Percentiles rank a stretch among this genome's conserved stretches.
These are phyloP conservation scores for Folsomia candida DNA, from an alignment of 2,888 invertebrate species.

Conservation along the genomic window DNA sequence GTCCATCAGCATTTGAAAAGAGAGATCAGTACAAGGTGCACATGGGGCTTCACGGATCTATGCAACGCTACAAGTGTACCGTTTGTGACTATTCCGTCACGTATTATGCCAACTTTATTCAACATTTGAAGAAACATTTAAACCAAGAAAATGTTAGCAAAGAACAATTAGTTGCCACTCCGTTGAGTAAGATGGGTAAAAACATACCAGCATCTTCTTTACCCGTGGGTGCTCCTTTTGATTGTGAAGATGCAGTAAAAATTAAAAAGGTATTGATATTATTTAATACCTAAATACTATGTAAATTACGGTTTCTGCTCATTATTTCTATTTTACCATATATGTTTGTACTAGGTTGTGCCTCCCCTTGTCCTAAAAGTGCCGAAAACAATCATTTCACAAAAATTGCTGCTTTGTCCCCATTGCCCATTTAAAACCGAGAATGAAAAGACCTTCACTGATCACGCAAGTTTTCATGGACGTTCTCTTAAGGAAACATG, in stretches of 20 bases:
- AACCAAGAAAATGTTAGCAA: constrained; percentile 46
- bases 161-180: constrained; percentile 37
- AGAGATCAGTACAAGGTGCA: constrained; percentile 72
- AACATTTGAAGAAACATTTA: constrained; percentile 73
- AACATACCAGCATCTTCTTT: too few relatives aligned
- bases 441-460: background rate
- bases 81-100: constrained; percentile 84
- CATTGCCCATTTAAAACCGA: background rate
- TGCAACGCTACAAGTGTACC: constrained; percentile 77
- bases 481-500: constrained; percentile 56
- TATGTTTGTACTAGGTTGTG: background rate
- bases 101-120: constrained; percentile 78
- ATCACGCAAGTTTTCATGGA: background rate
- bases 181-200: constrained; percentile 55
- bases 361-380: background rate
- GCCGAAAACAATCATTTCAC: background rate
- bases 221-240: background rate
- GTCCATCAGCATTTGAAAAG: constrained; percentile 77
- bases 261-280: too few relatives aligned
- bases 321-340: too few relatives aligned
- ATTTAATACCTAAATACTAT: too few relatives aligned
- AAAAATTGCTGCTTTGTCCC: background rate
- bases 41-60: constrained; percentile 75
- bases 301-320: too few relatives aligned
- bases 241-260: background rate